Percentiles rank a stretch among this genome's conserved stretches.
Conservation (phyloP, 2,113 vertebrate genomes). For the Gobiocypris rarus region DNA sequence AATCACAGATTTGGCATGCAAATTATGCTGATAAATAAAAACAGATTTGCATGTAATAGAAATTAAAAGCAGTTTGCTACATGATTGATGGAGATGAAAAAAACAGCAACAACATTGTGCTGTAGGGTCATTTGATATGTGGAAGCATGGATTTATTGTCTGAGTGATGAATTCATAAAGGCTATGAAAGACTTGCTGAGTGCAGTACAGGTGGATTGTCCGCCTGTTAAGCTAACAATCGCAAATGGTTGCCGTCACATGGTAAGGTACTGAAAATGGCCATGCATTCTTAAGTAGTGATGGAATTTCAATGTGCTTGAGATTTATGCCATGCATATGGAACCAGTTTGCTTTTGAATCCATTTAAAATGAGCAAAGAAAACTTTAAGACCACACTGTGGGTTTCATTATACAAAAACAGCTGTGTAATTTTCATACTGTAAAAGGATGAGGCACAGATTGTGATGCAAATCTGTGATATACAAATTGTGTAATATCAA, state of each 20-base stretch:
- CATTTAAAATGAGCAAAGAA: background rate
- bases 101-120: background rate
- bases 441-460: conserved; percentile 8
- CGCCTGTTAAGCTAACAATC: background rate
- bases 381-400: background rate
- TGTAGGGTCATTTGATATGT: background rate
- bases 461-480: background rate
- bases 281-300: conserved; percentile 23
- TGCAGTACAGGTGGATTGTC: conserved; percentile 15
- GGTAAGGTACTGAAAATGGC: conserved; percentile 6
- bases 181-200: background rate
- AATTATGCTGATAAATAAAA: conserved; percentile 28
- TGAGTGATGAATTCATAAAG: background rate
- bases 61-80: conserved; percentile 36
- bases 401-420: background rate
- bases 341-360: background rate
- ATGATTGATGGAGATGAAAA: no score
- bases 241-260: background rate
- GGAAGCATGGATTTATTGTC: conserved; percentile 15
- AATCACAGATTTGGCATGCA: conserved; percentile 64
- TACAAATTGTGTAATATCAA: no score
- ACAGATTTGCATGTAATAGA: conserved; percentile 11
- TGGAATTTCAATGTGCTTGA: background rate
- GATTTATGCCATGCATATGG: conserved; percentile 1
- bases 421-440: background rate